Conservation (phyloP, 1,140 invertebrate genomes). For the fruit fly (Drosophila melanogaster) region DNA sequence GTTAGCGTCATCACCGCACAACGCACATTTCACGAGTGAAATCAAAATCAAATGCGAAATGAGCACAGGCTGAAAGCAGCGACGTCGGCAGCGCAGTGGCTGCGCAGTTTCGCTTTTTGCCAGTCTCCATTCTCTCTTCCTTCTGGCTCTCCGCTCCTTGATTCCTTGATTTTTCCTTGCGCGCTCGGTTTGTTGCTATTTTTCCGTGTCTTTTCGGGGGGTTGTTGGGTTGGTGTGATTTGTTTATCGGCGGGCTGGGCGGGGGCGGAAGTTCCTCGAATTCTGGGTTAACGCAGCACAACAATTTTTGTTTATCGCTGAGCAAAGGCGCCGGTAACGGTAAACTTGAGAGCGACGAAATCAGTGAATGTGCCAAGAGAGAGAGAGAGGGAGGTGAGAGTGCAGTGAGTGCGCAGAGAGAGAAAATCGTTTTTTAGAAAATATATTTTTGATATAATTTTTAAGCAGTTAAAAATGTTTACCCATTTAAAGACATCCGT, state of each 20-base stretch:
- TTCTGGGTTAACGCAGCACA: conserved; percentile 35
- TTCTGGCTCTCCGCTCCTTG: conserved; percentile 2
- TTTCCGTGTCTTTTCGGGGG: conserved; percentile 1
- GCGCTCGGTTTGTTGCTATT: conserved; percentile 13
- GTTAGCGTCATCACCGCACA: conserved; percentile 62
- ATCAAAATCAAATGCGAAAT: conserved; percentile 75
- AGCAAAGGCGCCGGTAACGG: conserved; percentile 58
- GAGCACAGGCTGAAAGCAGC: conserved; percentile 52
- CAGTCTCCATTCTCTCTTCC: conserved; percentile 12
- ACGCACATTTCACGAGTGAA: conserved; percentile 80
- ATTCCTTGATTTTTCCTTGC: conserved; percentile 22
- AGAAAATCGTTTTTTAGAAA: not conserved
- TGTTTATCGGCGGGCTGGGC: conserved; percentile 60
- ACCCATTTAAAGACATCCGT: too few species aligned
- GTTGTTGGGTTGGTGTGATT: conserved; percentile 48
- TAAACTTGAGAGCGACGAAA: conserved; percentile 2
- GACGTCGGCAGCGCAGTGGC: conserved; percentile 4
- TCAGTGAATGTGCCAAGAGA: conserved; percentile 13
- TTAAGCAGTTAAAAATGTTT: too few species aligned
- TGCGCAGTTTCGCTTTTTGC: conserved; percentile 42
- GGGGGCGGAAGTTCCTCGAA: conserved; percentile 7
- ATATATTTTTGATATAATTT: too few species aligned
- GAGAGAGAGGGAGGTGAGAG: conserved; percentile 13
- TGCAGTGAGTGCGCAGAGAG: conserved; percentile 29
- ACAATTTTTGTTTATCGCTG: conserved; percentile 69